A percentile compares a stretch with the other conserved stretches of the same genome.
These are phyloP conservation scores for Schizaphis graminum DNA, from an alignment of 2,888 invertebrate species.

Conservation along the genomic window DNA sequence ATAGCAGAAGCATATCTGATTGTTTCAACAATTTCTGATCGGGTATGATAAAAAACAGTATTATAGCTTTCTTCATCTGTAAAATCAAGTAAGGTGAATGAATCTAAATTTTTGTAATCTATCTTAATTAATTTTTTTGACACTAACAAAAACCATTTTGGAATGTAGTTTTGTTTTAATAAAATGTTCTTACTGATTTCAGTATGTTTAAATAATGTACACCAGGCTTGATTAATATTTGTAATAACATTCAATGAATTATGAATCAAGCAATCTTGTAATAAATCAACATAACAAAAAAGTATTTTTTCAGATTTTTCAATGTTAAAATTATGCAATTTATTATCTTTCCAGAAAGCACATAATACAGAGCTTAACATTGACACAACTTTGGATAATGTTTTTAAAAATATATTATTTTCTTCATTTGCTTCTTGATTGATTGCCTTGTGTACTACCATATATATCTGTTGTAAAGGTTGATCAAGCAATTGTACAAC, in stretches of 20 bases:
- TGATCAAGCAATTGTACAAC: slow-evolving; percentile 54
- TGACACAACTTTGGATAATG: slow-evolving; percentile 61
- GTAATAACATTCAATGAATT: slow-evolving; percentile 56
- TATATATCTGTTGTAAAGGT: slow-evolving; percentile 55
- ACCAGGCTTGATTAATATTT: slow-evolving; percentile 62
- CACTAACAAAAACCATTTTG: slow-evolving; percentile 57
- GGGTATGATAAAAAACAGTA: slow-evolving; percentile 84
- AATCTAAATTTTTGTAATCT: slow-evolving; percentile 57
- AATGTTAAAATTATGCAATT: slow-evolving; percentile 41
- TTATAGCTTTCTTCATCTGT: slow-evolving; percentile 87
- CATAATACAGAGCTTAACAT: slow-evolving; percentile 59
- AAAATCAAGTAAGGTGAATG: slow-evolving; percentile 59
- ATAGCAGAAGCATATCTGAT: slow-evolving; percentile 81
- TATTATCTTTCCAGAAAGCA: slow-evolving; percentile 60
- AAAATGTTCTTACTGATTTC: slow-evolving; percentile 54
- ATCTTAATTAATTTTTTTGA: slow-evolving; percentile 61
- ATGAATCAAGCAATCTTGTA: slow-evolving; percentile 43
- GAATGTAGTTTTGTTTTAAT: slow-evolving; percentile 59
- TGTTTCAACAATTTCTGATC: slow-evolving; percentile 86
- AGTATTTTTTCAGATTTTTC: slow-evolving; percentile 62
- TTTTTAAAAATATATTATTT: slow-evolving; percentile 63
- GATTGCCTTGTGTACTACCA: slow-evolving; percentile 52
- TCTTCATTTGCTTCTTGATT: slow-evolving; percentile 57
- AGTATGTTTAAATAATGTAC: slow-evolving; percentile 47
- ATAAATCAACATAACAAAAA: slow-evolving; percentile 55